A percentile compares a stretch with the other conserved stretches of the same genome.
phyloP scores from a whole-genome alignment of 2,113 vertebrate genomes.

The Patagioenas fasciata region DNA sequence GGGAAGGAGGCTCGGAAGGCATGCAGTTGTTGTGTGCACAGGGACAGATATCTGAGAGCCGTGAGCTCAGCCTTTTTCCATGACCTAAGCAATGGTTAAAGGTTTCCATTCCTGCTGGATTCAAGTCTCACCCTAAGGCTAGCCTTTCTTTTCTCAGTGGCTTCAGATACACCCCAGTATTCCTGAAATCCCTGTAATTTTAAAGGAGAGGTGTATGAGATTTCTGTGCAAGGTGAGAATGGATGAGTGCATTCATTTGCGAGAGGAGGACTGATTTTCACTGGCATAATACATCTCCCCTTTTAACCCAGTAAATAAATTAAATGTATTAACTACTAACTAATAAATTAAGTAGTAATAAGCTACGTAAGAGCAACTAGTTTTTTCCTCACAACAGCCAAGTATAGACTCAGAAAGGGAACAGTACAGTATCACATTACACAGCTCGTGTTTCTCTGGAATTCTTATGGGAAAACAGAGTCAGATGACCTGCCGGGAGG shows the following conservation, averaged over 20 bases:
- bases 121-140: neutral
- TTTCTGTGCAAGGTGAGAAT: neutral
- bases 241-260: neutral
- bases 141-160: neutral
- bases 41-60: conserved; percentile 21
- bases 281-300: neutral
- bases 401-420: neutral
- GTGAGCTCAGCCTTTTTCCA: conserved; percentile 23
- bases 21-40: neutral
- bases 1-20: neutral
- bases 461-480: conserved; percentile 13
- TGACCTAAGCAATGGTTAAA: conserved; percentile 45
- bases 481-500: conserved; percentile 21
- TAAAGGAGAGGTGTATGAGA: neutral
- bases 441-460: conserved; percentile 9
- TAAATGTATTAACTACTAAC: neutral
- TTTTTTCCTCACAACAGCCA: neutral
- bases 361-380: neutral
- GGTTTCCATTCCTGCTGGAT: neutral
- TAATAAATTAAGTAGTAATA: neutral
- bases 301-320: neutral
- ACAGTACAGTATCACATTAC: conserved; percentile 15
- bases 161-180: neutral
- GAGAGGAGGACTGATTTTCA: neutral
- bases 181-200: neutral